These are phyloP conservation scores for Streptopelia turtur DNA, from an alignment of 2,797 vertebrate species.

Conservation along the genomic window DNA sequence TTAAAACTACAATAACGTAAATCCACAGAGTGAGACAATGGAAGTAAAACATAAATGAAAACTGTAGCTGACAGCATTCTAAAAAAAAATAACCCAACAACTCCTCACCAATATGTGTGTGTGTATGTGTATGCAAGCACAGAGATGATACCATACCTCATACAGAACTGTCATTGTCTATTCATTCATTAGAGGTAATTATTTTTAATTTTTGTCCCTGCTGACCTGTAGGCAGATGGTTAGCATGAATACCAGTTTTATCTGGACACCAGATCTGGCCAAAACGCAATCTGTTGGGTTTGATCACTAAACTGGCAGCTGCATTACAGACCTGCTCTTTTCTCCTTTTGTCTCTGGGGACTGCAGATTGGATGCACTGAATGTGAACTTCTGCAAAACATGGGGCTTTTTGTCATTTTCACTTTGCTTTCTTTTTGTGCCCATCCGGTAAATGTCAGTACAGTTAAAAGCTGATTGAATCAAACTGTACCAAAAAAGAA, in stretches of 20 bases:
- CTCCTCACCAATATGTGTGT: background rate
- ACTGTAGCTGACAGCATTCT: background rate
- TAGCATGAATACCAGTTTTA: slow-evolving; percentile 80
- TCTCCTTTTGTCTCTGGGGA: slow-evolving; percentile 50
- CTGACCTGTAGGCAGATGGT: slow-evolving; percentile 82
- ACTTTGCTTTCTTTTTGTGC: slow-evolving; percentile 70
- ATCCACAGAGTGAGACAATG: background rate
- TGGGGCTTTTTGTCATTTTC: slow-evolving; percentile 61
- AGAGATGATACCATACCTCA: slow-evolving; percentile 63
- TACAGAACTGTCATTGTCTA: slow-evolving; percentile 76
- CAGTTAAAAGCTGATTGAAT: slow-evolving; percentile 59
- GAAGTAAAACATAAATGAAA: background rate
- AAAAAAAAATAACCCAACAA: background rate
- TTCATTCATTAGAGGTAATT: slow-evolving; percentile 81
- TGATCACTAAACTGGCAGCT: slow-evolving; percentile 74
- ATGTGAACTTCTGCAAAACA: slow-evolving; percentile 74
- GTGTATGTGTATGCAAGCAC: background rate
- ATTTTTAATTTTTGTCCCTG: slow-evolving; percentile 80
- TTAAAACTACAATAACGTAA: background rate
- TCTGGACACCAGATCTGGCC: slow-evolving; percentile 80
- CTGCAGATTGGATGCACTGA: slow-evolving; percentile 65
- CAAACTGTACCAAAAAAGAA: slow-evolving; percentile 28
- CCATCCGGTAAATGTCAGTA: slow-evolving; percentile 64
- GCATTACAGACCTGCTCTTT: slow-evolving; percentile 66
- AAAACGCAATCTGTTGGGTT: slow-evolving; percentile 63